phyloP scores from a whole-genome alignment of 2,888 invertebrate genomes.

The Aricia artaxerxes region DNA sequence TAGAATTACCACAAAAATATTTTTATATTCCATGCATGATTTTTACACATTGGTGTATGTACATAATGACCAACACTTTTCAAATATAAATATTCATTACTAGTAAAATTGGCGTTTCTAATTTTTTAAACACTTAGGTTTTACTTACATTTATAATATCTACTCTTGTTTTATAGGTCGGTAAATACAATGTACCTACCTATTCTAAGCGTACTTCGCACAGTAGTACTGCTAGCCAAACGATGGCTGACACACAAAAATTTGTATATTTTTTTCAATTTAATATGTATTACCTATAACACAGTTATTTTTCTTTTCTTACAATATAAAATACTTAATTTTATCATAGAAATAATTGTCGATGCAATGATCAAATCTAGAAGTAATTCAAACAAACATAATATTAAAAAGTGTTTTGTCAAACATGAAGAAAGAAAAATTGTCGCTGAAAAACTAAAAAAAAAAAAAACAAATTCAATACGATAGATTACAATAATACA shows the following conservation, averaged over 20 bases:
- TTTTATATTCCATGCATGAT: slow-evolving; percentile 27
- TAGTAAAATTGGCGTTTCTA: slow-evolving; percentile 63
- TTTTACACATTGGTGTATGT: slow-evolving; percentile 36
- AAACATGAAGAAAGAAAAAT: background rate
- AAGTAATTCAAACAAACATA: background rate
- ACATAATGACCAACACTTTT: slow-evolving; percentile 35
- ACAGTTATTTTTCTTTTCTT: slow-evolving; percentile 3
- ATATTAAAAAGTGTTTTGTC: background rate
- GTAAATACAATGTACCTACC: slow-evolving; percentile 15
- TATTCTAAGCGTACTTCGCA: slow-evolving; percentile 15
- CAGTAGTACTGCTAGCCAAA: background rate
- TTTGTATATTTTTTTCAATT: background rate
- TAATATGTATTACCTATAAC: background rate
- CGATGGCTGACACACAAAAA: background rate
- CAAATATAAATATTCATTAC: slow-evolving; percentile 36
- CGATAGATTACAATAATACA: background rate
- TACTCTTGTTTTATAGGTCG: slow-evolving; percentile 3
- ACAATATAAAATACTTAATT: slow-evolving; percentile 5
- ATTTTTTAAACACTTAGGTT: slow-evolving; percentile 33
- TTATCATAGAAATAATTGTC: background rate
- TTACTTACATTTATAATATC: slow-evolving; percentile 24
- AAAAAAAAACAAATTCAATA: background rate
- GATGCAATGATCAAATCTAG: background rate
- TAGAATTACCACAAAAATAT: slow-evolving; percentile 27
- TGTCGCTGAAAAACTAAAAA: background rate